phyloP scores from a whole-genome alignment of 2,888 invertebrate species.

The Nezara viridula region DNA sequence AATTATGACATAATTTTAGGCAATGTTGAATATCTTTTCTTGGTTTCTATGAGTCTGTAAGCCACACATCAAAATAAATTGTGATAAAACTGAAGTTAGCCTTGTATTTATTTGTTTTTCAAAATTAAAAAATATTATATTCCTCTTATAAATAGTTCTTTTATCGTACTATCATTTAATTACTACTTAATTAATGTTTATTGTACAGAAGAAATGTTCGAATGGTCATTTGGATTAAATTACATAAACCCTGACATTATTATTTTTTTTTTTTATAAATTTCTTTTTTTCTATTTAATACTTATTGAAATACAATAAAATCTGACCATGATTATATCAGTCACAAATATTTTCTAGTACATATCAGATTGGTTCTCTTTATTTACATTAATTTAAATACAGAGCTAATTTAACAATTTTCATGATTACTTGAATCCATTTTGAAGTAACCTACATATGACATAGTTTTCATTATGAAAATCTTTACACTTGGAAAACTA shows the following conservation, averaged over 20 bases:
- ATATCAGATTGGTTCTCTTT: conserved; percentile 53
- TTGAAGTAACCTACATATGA: conserved; percentile 18
- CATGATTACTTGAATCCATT: conserved; percentile 7
- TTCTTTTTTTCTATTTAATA: conserved; percentile 31
- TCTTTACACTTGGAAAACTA: not conserved
- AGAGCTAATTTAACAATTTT: conserved; percentile 12
- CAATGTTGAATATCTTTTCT: conserved; percentile 8
- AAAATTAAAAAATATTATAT: conserved; percentile 57
- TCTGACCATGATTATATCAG: conserved; percentile 51
- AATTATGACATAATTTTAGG: conserved; percentile 31
- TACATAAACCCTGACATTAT: conserved; percentile 54
- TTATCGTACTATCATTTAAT: conserved; percentile 29
- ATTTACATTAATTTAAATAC: not conserved
- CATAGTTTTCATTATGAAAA: not conserved
- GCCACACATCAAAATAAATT: conserved; percentile 32
- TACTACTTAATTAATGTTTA: conserved; percentile 26
- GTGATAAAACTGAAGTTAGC: not conserved
- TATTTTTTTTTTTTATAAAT: not conserved
- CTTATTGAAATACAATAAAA: conserved; percentile 43
- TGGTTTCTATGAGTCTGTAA: conserved; percentile 41
- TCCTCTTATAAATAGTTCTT: conserved; percentile 51
- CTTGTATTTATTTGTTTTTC: conserved; percentile 42
- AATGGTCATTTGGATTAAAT: conserved; percentile 57
- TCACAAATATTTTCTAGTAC: conserved; percentile 45
- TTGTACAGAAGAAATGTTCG: conserved; percentile 51